Percentiles rank a stretch among this genome's conserved stretches.
Conservation (phyloP, 1,140 invertebrate genomes). For the Gonatopus flavifemur region DNA sequence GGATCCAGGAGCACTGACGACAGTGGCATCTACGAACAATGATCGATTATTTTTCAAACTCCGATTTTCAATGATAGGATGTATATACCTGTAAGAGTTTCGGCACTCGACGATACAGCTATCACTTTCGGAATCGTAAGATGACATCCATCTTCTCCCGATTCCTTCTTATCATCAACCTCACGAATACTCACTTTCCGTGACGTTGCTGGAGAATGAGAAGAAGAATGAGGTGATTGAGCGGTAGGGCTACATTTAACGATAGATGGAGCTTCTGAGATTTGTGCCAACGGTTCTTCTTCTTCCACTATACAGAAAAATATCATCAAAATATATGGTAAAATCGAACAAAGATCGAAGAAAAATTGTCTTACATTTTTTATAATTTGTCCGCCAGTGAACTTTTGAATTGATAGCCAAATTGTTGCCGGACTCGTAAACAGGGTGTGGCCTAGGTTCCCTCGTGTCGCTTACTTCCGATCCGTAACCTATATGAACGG, state of each 20-base stretch:
- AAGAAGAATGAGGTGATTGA: conserved; percentile 30
- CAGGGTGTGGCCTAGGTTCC: conserved; percentile 54
- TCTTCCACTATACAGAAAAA: conserved; percentile 56
- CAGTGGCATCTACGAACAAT: conserved; percentile 40
- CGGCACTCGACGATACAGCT: conserved; percentile 71
- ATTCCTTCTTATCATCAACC: conserved; percentile 32
- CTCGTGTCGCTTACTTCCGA: conserved; percentile 75
- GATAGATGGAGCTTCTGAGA: conserved; percentile 40
- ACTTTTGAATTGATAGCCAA: conserved; percentile 35
- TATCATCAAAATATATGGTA: not conserved
- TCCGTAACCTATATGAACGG: conserved; percentile 64
- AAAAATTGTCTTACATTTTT: conserved; percentile 61
- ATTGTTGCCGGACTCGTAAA: conserved; percentile 43
- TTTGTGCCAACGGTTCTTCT: conserved; percentile 48
- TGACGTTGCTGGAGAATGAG: conserved; percentile 38
- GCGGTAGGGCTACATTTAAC: conserved; percentile 44
- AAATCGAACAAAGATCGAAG: not conserved
- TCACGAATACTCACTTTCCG: conserved; percentile 51
- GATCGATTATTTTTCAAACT: conserved; percentile 5
- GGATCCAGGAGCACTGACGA: conserved; percentile 66
- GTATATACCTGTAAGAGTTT: conserved; percentile 70
- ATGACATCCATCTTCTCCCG: conserved; percentile 61
- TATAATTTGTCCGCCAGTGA: conserved; percentile 64
- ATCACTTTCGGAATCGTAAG: conserved; percentile 69
- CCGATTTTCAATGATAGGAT: not conserved